These are phyloP conservation scores for Tetramorium alpestre DNA, from an alignment of 1,140 invertebrate genomes.

Conservation along the genomic window DNA sequence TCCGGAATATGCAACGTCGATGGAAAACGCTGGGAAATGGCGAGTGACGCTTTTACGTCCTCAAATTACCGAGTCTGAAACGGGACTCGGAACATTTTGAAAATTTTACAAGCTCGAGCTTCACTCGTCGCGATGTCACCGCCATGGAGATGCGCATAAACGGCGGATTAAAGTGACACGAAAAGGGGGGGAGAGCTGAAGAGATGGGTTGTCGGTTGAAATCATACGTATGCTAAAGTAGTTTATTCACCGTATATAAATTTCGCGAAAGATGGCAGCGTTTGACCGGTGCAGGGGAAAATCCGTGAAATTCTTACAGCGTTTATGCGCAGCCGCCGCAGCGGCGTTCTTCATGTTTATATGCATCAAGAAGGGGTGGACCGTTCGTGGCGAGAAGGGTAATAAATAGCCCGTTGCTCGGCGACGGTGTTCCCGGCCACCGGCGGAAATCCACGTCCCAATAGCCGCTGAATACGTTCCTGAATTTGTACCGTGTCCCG, in stretches of 20 bases:
- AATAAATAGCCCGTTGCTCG: conserved; percentile 73
- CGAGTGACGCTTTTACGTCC: conserved; percentile 62
- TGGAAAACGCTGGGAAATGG: conserved; percentile 19
- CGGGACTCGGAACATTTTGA: conserved; percentile 25
- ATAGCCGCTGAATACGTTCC: conserved; percentile 67
- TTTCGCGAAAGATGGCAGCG: conserved; percentile 39
- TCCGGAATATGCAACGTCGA: conserved; percentile 53
- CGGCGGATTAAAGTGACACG: conserved; percentile 5
- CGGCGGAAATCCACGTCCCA: conserved; percentile 60
- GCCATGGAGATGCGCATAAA: conserved; percentile 13
- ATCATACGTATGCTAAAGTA: neutral
- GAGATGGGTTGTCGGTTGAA: neutral
- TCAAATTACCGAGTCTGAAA: conserved; percentile 50
- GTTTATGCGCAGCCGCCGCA: conserved; percentile 37
- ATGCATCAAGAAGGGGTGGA: conserved; percentile 67
- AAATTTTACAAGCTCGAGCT: conserved; percentile 31
- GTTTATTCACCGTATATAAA: conserved; percentile 62
- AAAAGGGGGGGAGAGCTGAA: neutral
- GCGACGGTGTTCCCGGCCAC: conserved; percentile 56
- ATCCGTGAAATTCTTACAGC: conserved; percentile 56
- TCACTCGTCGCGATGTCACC: neutral
- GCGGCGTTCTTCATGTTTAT: conserved; percentile 76
- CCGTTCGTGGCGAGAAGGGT: conserved; percentile 50
- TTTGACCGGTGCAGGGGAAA: conserved; percentile 47
- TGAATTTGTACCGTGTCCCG: conserved; percentile 47